A percentile compares a stretch with the other conserved stretches of the same genome.
Conservation (phyloP, 2,797 vertebrate species). For the Parauchenoglanis punctatus region DNA sequence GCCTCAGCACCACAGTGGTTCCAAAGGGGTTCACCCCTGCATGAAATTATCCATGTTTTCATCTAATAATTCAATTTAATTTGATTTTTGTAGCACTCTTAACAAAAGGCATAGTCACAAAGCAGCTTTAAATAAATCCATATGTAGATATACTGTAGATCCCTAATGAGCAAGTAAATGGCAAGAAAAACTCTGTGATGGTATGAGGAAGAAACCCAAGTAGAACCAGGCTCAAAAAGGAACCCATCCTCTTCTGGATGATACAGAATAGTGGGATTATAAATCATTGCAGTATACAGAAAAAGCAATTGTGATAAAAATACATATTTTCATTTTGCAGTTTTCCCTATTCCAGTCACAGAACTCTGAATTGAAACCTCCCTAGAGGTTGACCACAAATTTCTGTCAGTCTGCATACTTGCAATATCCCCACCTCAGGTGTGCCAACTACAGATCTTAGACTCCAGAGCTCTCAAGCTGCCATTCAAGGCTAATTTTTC, state of each 20-base stretch:
- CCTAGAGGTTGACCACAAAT: slow-evolving; percentile 2
- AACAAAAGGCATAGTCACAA: background rate
- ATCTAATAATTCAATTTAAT: background rate
- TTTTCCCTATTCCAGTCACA: slow-evolving; percentile 18
- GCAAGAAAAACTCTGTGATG: background rate
- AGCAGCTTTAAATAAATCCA: background rate
- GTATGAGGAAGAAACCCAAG: background rate
- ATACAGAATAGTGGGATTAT: background rate
- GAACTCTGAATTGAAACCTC: slow-evolving; percentile 13
- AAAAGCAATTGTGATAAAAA: slow-evolving; percentile 3
- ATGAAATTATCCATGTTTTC: background rate
- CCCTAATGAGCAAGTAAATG: background rate
- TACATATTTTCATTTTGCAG: slow-evolving; percentile 37
- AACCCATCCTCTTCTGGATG: background rate
- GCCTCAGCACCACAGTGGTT: background rate
- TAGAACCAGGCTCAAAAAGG: background rate
- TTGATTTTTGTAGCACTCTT: background rate
- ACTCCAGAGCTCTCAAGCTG: background rate
- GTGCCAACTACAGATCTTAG: slow-evolving; percentile 6
- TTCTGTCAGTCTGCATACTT: slow-evolving; percentile 5
- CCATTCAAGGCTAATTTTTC: background rate
- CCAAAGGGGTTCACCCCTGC: too few relatives aligned
- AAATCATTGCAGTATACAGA: background rate
- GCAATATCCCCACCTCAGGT: background rate
- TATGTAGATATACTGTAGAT: background rate